Evolutionary conservation across 2,797 vertebrate species (phyloP).

Genomic region (Petrocephalus schoutedeni): DNA sequence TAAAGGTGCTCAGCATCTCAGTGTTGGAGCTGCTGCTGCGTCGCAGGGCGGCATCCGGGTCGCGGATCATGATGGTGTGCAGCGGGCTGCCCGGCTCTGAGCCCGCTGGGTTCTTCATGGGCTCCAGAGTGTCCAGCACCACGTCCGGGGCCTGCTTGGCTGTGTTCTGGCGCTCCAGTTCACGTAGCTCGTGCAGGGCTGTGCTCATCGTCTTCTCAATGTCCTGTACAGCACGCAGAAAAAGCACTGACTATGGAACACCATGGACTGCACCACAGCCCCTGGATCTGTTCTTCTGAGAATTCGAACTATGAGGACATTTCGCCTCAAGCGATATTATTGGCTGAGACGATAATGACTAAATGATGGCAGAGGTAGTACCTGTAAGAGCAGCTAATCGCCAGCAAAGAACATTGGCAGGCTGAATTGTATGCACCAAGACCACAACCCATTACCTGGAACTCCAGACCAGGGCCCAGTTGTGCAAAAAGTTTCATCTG

Average conservation of each 20-base stretch:
- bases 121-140: slow-evolving; percentile 93
- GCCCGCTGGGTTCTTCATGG: slow-evolving; percentile 81
- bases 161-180: slow-evolving; percentile 90
- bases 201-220: slow-evolving; percentile 99
- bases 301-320: not conserved
- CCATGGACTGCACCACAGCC: too few relatives aligned
- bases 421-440: not conserved
- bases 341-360: not conserved
- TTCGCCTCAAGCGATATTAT: not conserved
- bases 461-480: not conserved
- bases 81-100: slow-evolving; percentile 87
- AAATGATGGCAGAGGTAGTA: not conserved
- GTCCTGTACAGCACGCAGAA: slow-evolving; percentile 61
- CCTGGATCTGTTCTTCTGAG: not conserved
- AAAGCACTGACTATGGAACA: not conserved
- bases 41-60: slow-evolving; percentile 89
- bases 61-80: slow-evolving; percentile 94
- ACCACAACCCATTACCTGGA: not conserved
- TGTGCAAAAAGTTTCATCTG: too few relatives aligned
- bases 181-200: slow-evolving; percentile 85
- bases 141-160: slow-evolving; percentile 93
- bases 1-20: slow-evolving; percentile 97
- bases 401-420: not conserved
- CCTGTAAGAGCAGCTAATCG: not conserved
- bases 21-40: slow-evolving; percentile 89